Percentiles rank a stretch among this genome's conserved stretches.
Evolutionary conservation across 2,113 vertebrate genomes (phyloP).

Genomic region (Cervus canadensis): DNA sequence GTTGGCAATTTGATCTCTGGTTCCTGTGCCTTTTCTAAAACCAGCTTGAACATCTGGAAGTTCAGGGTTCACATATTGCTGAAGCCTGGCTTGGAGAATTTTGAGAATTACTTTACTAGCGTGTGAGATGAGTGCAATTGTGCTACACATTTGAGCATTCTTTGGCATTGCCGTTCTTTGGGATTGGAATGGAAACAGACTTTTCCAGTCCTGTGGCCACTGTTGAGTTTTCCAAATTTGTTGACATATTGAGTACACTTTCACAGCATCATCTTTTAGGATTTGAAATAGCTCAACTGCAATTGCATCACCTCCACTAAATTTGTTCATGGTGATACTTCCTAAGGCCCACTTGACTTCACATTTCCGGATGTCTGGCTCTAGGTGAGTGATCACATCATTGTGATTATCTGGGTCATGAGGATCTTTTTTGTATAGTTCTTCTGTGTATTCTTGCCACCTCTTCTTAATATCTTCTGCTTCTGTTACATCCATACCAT

Average conservation of each 20-base stretch:
- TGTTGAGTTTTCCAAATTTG: neutral
- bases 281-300: neutral
- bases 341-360: neutral
- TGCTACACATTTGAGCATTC: neutral
- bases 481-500: neutral
- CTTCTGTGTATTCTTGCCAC: neutral
- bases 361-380: neutral
- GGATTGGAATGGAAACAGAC: neutral
- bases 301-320: neutral
- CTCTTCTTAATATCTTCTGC: neutral
- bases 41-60: neutral
- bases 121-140: neutral
- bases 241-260: neutral
- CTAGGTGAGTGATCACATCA: neutral
- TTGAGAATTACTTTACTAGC: neutral
- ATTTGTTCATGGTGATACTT: neutral
- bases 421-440: neutral
- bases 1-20: neutral
- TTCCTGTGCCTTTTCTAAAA: neutral
- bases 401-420: neutral
- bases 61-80: neutral
- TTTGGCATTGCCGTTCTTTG: neutral
- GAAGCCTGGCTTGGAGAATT: neutral
- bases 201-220: neutral
- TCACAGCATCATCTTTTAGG: neutral